A percentile compares a stretch with the other conserved stretches of the same genome.
These are phyloP conservation scores for Aleiodes testaceus DNA, from an alignment of 2,888 invertebrate species.

Conservation along the genomic window DNA sequence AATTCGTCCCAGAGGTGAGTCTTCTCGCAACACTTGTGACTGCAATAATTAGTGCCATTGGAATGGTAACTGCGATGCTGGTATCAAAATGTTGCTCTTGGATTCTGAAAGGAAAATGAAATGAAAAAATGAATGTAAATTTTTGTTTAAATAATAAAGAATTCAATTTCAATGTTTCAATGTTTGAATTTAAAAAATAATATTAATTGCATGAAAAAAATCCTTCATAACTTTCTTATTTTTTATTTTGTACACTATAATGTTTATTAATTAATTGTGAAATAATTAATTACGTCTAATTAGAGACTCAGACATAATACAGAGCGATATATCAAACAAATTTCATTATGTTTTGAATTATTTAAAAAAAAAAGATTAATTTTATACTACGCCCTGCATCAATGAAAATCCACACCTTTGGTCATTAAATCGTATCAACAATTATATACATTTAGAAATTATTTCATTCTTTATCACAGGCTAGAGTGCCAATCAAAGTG, in stretches of 20 bases:
- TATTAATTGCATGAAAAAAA: too few relatives aligned
- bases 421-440: constrained; percentile 51
- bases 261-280: neutral
- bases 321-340: too few relatives aligned
- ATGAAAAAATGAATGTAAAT: too few relatives aligned
- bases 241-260: neutral
- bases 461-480: constrained; percentile 51
- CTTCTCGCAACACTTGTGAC: too few relatives aligned
- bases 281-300: neutral
- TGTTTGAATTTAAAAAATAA: too few relatives aligned
- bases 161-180: too few relatives aligned
- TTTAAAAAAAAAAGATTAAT: constrained; percentile 18
- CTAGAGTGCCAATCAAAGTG: constrained; percentile 51
- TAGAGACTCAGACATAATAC: constrained; percentile 41
- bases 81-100: too few relatives aligned
- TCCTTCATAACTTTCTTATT: neutral
- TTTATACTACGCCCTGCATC: constrained; percentile 53
- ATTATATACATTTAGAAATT: constrained; percentile 59
- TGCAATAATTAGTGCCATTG: too few relatives aligned
- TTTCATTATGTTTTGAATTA: constrained; percentile 1
- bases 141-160: too few relatives aligned
- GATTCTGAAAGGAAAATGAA: too few relatives aligned
- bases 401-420: constrained; percentile 51
- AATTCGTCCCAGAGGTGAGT: too few relatives aligned
- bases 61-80: too few relatives aligned